Conservation (phyloP, 2,797 vertebrate genomes). For the Typhlichthys subterraneus region DNA sequence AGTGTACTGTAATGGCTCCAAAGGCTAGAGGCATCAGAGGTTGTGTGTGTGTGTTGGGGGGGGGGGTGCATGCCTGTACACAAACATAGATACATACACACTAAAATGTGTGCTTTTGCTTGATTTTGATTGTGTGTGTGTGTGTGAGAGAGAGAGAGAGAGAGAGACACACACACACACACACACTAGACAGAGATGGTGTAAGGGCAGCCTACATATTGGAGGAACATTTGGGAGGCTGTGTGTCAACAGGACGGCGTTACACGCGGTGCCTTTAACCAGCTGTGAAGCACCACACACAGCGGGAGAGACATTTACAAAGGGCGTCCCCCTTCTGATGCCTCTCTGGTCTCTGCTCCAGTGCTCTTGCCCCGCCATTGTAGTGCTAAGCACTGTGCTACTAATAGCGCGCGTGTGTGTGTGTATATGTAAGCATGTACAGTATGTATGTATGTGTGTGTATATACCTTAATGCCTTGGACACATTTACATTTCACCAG, state of each 20-base stretch:
- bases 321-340: conserved; percentile 80
- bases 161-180: conserved; percentile 23
- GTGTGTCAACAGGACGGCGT: conserved; percentile 75
- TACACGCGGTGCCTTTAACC: conserved; percentile 78
- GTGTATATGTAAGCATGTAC: too few species aligned
- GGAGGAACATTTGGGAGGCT: conserved; percentile 62
- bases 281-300: conserved; percentile 80
- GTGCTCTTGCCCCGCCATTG: conserved; percentile 73
- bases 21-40: conserved; percentile 71
- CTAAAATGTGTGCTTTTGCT: conserved; percentile 19
- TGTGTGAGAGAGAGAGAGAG: conserved; percentile 31
- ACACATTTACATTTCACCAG: conserved; percentile 72
- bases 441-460: too few species aligned
- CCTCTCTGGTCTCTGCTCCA: conserved; percentile 76
- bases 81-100: too few species aligned
- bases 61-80: too few species aligned
- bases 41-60: conserved; percentile 33
- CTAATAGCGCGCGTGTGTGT: conserved; percentile 61
- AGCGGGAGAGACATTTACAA: conserved; percentile 81
- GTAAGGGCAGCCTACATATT: too few species aligned
- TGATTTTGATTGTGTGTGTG: conserved; percentile 33
- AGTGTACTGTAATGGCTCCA: conserved; percentile 71
- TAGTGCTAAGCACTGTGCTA: conserved; percentile 72
- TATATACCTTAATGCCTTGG: conserved; percentile 67
- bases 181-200: not conserved